phyloP scores from a whole-genome alignment of 1,140 invertebrate species.

The Meloidogyne floridensis region DNA sequence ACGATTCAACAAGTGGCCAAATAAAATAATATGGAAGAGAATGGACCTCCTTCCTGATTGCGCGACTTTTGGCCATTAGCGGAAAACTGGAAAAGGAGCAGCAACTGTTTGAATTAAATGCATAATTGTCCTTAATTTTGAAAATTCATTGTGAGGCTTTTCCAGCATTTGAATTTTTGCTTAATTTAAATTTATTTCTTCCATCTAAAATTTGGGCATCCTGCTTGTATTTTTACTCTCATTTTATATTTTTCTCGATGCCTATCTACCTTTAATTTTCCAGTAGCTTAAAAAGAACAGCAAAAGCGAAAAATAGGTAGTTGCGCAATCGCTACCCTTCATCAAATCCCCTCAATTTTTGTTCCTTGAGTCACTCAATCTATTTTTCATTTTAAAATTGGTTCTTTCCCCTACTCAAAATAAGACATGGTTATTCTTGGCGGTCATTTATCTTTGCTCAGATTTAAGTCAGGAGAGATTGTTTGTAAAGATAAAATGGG shows the following conservation, averaged over 20 bases:
- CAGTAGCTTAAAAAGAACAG: not conserved
- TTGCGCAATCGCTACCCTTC: not conserved
- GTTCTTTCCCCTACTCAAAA: slow-evolving; percentile 4
- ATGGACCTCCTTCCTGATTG: not conserved
- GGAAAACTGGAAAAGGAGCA: not conserved
- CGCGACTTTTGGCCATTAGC: slow-evolving; percentile 16
- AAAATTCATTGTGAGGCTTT: too few species aligned
- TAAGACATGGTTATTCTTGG: not conserved
- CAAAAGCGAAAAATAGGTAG: not conserved
- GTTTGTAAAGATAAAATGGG: not conserved
- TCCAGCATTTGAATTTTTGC: not conserved
- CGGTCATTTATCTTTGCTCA: not conserved
- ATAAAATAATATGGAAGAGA: not conserved
- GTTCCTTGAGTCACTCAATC: not conserved
- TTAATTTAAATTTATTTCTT: not conserved
- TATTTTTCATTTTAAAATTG: not conserved
- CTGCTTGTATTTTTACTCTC: too few species aligned
- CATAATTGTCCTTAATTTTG: not conserved
- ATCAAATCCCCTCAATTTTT: not conserved
- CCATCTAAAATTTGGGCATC: too few species aligned
- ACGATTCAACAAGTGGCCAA: not conserved
- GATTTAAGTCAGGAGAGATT: not conserved
- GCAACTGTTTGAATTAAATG: not conserved
- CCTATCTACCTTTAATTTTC: not conserved
- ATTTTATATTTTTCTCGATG: not conserved